Evolutionary conservation across 2,797 vertebrate species (phyloP).

Genomic region (Xenopus petersii): DNA sequence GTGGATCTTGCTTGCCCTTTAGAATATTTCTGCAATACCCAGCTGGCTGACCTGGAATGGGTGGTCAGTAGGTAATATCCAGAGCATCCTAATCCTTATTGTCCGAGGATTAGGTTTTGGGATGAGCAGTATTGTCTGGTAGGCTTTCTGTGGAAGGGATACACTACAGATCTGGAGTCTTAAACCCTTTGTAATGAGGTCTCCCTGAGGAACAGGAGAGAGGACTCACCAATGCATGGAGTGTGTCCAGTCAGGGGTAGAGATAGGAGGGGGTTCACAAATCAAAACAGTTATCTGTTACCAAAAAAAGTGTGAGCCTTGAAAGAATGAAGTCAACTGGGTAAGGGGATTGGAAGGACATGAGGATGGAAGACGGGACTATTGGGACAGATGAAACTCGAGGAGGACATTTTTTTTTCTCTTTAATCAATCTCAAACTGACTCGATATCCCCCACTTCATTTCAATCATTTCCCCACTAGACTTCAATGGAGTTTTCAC

Average conservation of each 20-base stretch:
- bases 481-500: too few species aligned
- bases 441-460: too few species aligned
- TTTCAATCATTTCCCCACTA: too few species aligned
- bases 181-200: slow-evolving; percentile 22
- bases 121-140: slow-evolving; percentile 44
- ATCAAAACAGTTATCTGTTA: too few species aligned
- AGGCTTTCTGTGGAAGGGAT: slow-evolving; percentile 12
- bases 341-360: too few species aligned
- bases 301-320: too few species aligned
- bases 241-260: not conserved
- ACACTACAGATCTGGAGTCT: slow-evolving; percentile 19
- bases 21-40: slow-evolving; percentile 16
- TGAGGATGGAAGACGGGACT: too few species aligned
- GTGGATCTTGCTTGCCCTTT: not conserved
- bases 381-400: too few species aligned
- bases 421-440: too few species aligned
- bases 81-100: slow-evolving; percentile 38
- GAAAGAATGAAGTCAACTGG: too few species aligned
- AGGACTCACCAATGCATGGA: slow-evolving; percentile 2
- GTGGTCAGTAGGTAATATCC: slow-evolving; percentile 42
- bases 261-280: slow-evolving; percentile 1
- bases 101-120: slow-evolving; percentile 29
- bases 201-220: slow-evolving; percentile 26
- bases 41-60: slow-evolving; percentile 10
- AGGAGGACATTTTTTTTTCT: too few species aligned